phyloP scores from a whole-genome alignment of 2,888 invertebrate species.

The Luffia ferchaultella region DNA sequence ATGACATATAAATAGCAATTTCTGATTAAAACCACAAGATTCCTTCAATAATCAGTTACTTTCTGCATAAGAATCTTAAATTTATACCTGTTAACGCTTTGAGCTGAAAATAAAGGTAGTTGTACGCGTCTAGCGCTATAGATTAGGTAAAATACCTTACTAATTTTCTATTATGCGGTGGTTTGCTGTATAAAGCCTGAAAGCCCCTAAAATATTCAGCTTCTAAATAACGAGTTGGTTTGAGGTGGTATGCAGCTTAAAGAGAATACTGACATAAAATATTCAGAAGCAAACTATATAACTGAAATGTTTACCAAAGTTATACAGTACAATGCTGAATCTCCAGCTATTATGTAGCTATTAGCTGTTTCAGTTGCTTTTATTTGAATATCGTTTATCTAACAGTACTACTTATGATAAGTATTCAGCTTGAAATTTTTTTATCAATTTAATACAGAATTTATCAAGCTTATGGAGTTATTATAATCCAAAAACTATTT shows the following conservation, averaged over 20 bases:
- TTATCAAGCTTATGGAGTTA: conserved; percentile 5
- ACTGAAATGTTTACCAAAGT: conserved; percentile 1
- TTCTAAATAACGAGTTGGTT: not conserved
- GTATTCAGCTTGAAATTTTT: conserved; percentile 5
- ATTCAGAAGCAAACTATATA: conserved; percentile 3
- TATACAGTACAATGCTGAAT: conserved; percentile 6
- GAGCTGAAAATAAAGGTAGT: conserved; percentile 5
- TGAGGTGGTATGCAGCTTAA: conserved; percentile 1
- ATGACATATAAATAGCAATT: not conserved
- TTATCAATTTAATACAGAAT: conserved; percentile 4
- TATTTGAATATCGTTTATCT: conserved; percentile 6
- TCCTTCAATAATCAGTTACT: conserved; percentile 7
- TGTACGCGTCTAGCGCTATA: conserved; percentile 6
- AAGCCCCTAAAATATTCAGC: no score
- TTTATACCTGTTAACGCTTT: conserved; percentile 4
- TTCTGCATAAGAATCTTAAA: conserved; percentile 4
- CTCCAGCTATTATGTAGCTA: no score
- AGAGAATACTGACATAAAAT: conserved; percentile 5
- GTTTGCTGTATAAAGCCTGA: no score
- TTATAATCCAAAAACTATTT: conserved; percentile 5
- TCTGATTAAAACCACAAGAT: not conserved
- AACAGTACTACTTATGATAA: conserved; percentile 4
- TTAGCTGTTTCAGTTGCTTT: conserved; percentile 4
- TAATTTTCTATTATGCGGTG: no score
- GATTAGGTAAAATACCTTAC: conserved; percentile 5